phyloP scores from a whole-genome alignment of 2,113 vertebrate genomes.

The Lepidothrix coronata region DNA sequence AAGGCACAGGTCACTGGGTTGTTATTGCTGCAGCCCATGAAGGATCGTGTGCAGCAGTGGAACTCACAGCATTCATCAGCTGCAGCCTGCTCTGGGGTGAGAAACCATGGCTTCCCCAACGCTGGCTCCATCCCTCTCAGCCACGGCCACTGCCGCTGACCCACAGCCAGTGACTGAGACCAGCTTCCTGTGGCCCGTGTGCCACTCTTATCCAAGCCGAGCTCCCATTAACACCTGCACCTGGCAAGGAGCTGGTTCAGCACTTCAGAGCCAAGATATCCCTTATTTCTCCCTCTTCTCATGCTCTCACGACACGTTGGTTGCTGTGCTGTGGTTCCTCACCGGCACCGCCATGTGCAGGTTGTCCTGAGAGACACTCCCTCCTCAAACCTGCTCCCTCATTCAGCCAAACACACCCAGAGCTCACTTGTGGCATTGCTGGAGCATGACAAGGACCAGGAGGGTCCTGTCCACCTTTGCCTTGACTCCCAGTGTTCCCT shows the following conservation, averaged over 20 bases:
- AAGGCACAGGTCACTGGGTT: not conserved
- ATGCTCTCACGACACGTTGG: not conserved
- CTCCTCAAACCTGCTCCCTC: not conserved
- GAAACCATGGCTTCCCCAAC: not conserved
- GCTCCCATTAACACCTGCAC: not conserved
- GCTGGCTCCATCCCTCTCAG: not conserved
- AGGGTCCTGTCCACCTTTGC: not conserved
- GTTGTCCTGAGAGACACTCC: not conserved
- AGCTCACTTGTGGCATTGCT: not conserved
- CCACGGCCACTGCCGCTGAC: not conserved
- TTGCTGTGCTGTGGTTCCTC: rapidly evolving
- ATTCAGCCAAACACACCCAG: rapidly evolving
- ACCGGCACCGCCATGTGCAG: rapidly evolving
- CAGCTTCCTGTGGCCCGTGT: not conserved
- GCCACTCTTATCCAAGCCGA: not conserved
- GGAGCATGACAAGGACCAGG: not conserved
- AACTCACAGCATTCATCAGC: not conserved
- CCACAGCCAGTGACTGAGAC: not conserved
- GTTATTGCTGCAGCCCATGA: not conserved
- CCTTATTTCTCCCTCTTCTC: not conserved
- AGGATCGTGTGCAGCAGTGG: not conserved
- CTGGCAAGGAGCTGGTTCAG: not conserved
- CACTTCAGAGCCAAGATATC: not conserved
- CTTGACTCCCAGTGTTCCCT: not conserved
- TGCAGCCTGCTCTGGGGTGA: not conserved